Base-by-base conservation (phyloP, 1,140 invertebrate species). In the Rhyzopertha dominica region DNA sequence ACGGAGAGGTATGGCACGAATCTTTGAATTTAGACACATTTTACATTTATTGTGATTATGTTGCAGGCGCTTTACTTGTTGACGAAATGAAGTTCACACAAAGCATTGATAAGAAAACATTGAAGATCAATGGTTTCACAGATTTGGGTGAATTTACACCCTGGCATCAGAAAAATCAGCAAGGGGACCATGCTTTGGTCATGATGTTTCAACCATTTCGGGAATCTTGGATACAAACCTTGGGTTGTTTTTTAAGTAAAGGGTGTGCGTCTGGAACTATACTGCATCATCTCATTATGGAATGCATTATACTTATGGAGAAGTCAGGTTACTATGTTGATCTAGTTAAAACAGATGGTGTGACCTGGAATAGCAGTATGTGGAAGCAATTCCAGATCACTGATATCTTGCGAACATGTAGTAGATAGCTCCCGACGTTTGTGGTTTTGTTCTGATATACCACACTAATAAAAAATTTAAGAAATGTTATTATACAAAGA, bases 131-230 rank as follows among this genome's bases (percentile, higher is more conserved):
- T 25, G 49, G 47, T 5, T 58, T 56, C 14, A 43, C 40, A 5
- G 37, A 58, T 42, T 32, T 61, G 3, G 56, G 58, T 0, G 19
- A 50, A 10, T 49, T 53, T 22, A 58, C 56, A 7, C 43, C 53
- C 26, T 7, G 46, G 2, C 4, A 53, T 39, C 42, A 58, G 35
- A 44, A 40, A 43, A 45, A 44, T 20, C 28, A 16, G 28, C 35
- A 18, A 42, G 55, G 38, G 18, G 53, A 60, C 37, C 58, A 61
- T 43, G 56, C 51, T 14, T 35, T 61, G 4, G 56, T 63, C 0
- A 22, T 61, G 2, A 51, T 58, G 54, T 57, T 53, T 35, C 56
- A 59, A 32, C 54, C 50, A 13, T 57, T 58, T 34, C 31, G 34
- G 16, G 52, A 49, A 25, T 26, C 19, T 13, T 59, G 56, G 56